These are phyloP conservation scores for Atta texana DNA, from an alignment of 1,140 invertebrate species.

Conservation along the genomic window DNA sequence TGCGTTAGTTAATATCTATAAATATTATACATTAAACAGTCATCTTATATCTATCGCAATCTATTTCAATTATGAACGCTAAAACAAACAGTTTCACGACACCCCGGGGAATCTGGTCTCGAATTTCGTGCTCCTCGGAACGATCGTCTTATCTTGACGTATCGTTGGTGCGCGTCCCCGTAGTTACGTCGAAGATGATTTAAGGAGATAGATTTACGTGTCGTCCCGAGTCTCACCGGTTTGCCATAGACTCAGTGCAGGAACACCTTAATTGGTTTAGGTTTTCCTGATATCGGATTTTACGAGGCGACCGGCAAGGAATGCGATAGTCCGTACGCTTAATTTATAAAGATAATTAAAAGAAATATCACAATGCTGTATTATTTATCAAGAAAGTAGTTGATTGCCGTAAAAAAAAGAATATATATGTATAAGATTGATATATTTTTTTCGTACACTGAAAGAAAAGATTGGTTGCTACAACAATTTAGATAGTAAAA, in stretches of 20 bases:
- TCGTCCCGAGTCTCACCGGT: constrained; percentile 13
- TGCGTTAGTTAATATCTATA: constrained; percentile 27
- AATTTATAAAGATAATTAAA: constrained; percentile 66
- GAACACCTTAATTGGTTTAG: constrained; percentile 74
- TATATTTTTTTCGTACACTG: too few species aligned
- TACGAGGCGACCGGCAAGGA: constrained; percentile 50
- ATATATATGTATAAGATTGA: too few species aligned
- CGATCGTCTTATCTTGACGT: constrained; percentile 65
- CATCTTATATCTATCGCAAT: constrained; percentile 55
- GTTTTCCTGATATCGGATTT: constrained; percentile 69
- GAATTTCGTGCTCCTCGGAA: constrained; percentile 55
- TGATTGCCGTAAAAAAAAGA: neutral
- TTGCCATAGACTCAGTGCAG: neutral
- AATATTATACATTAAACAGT: constrained; percentile 54
- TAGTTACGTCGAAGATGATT: constrained; percentile 70
- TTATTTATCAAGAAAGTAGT: constrained; percentile 40
- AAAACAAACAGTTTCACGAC: constrained; percentile 65
- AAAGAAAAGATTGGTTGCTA: too few species aligned
- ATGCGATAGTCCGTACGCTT: constrained; percentile 10
- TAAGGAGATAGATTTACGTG: constrained; percentile 68
- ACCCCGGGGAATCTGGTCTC: constrained; percentile 57
- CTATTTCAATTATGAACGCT: constrained; percentile 63
- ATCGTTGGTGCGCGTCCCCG: constrained; percentile 33
- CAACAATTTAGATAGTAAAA: too few species aligned
- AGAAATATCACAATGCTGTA: constrained; percentile 22